A percentile compares a stretch with the other conserved stretches of the same genome.
Evolutionary conservation across 2,113 vertebrate species (phyloP).

Genomic region (Hystrix brachyura): DNA sequence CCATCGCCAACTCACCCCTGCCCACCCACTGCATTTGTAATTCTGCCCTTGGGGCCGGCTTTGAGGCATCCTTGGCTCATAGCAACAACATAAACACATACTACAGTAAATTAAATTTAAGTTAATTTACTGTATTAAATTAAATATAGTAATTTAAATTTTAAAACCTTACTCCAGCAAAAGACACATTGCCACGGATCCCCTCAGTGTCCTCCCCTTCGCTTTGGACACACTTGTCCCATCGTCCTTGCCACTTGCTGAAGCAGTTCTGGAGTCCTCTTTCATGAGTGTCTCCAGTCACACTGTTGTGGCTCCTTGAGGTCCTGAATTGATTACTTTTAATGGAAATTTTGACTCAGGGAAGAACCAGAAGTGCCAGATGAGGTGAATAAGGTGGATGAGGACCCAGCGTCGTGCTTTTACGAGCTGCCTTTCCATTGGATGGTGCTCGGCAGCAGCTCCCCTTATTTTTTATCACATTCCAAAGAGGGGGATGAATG

Average conservation of each 20-base stretch:
- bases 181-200: neutral
- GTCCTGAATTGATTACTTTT: too few relatives aligned
- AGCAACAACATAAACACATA: fast-evolving
- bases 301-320: neutral
- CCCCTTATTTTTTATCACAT: neutral
- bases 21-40: fast-evolving
- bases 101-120: neutral
- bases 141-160: too few relatives aligned
- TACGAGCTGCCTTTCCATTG: neutral
- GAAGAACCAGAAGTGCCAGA: neutral
- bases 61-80: fast-evolving
- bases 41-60: too few relatives aligned
- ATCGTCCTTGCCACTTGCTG: neutral
- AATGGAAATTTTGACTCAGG: neutral
- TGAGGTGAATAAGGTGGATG: fast-evolving
- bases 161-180: neutral
- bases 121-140: too few relatives aligned
- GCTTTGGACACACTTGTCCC: neutral
- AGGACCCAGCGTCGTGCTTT: fast-evolving
- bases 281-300: neutral
- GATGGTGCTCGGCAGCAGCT: neutral
- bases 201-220: neutral
- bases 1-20: fast-evolving
- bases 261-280: neutral
- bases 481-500: neutral